Percentiles rank a stretch among this genome's conserved stretches.
These are phyloP conservation scores for Pseudomyrmex concolor DNA, from an alignment of 1,140 invertebrate genomes.

Conservation along the genomic window DNA sequence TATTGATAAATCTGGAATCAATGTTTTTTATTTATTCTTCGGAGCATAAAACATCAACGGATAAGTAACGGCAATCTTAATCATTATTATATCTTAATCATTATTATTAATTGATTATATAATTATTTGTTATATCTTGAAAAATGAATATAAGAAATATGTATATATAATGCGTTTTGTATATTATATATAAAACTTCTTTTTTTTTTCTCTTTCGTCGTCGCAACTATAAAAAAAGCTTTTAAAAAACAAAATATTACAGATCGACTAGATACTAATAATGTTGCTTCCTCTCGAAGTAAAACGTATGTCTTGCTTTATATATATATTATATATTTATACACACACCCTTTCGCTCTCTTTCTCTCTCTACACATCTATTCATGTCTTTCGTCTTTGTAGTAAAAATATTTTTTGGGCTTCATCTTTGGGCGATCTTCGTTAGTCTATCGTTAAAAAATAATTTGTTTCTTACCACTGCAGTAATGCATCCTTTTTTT, in stretches of 20 bases:
- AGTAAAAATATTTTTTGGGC: slow-evolving; percentile 82
- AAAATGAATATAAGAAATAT: slow-evolving; percentile 72
- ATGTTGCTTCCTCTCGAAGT: slow-evolving; percentile 69
- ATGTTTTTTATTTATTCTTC: slow-evolving; percentile 2
- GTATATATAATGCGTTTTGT: slow-evolving; percentile 56
- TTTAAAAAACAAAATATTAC: slow-evolving; percentile 68
- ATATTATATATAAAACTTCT: slow-evolving; percentile 61
- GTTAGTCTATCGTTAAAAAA: slow-evolving; percentile 71
- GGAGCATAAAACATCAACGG: slow-evolving; percentile 6
- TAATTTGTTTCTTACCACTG: slow-evolving; percentile 60
- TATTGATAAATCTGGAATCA: slow-evolving; percentile 15
- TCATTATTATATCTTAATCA: slow-evolving; percentile 6
- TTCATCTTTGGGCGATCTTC: slow-evolving; percentile 79
- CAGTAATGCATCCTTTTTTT: slow-evolving; percentile 31
- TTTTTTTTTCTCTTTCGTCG: slow-evolving; percentile 48
- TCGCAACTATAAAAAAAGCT: slow-evolving; percentile 22
- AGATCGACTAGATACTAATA: slow-evolving; percentile 78
- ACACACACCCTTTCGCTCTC: slow-evolving; percentile 10
- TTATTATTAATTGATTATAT: slow-evolving; percentile 58
- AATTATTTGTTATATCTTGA: slow-evolving; percentile 52
- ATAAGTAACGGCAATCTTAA: slow-evolving; percentile 30
- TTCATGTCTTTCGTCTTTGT: slow-evolving; percentile 57
- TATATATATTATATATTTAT: slow-evolving; percentile 58
- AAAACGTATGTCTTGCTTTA: slow-evolving; percentile 57
- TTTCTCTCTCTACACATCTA: background rate